Conservation (phyloP, 2,888 invertebrate genomes). For the Synanthedon tipuliformis region DNA sequence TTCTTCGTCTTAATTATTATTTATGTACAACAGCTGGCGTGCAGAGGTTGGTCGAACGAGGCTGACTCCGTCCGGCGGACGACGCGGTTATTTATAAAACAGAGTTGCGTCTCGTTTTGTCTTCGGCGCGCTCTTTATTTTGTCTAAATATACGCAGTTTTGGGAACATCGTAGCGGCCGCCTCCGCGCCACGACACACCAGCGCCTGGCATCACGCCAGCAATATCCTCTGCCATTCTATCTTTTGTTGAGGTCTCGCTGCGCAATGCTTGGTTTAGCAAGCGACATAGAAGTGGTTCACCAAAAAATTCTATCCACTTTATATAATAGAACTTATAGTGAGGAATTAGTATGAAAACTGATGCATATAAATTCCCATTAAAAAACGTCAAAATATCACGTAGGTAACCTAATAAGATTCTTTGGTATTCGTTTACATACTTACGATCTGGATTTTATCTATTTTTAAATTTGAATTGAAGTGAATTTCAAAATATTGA, state of each 20-base stretch:
- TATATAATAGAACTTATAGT: not conserved
- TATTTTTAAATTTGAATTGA: no score
- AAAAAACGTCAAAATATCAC: no score
- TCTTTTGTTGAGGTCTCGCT: conserved; percentile 41
- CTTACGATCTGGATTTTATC: no score
- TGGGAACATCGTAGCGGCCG: conserved; percentile 58
- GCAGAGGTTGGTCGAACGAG: conserved; percentile 53
- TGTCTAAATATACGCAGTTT: conserved; percentile 71
- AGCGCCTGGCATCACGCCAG: conserved; percentile 50
- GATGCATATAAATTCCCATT: no score
- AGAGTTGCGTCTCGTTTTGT: conserved; percentile 70
- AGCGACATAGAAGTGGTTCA: not conserved
- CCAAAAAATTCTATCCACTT: not conserved
- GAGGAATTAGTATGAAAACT: no score
- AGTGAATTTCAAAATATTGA: no score
- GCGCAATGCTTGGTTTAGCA: conserved; percentile 3
- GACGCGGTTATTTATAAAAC: conserved; percentile 68
- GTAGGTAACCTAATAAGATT: no score
- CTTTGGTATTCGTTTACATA: no score
- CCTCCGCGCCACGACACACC: conserved; percentile 45
- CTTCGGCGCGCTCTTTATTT: conserved; percentile 70
- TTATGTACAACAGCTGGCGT: conserved; percentile 67
- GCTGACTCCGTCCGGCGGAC: conserved; percentile 63
- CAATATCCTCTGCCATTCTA: conserved; percentile 44
- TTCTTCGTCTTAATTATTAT: conserved; percentile 67